Evolutionary conservation across 2,888 invertebrate genomes (phyloP).

Genomic region (Vesta saturnalis): DNA sequence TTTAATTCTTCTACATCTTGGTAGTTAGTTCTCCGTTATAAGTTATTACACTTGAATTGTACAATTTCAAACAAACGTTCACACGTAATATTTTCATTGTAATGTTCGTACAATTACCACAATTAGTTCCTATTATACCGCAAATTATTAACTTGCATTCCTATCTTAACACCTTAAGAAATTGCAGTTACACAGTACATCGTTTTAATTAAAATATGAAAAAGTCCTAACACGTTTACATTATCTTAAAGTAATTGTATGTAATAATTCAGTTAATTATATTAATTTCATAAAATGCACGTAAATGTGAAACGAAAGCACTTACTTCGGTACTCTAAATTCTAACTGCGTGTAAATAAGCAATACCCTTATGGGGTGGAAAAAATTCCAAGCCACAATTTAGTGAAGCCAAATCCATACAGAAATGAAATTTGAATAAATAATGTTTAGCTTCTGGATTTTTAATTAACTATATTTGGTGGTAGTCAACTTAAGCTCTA

Average conservation of each 20-base stretch:
- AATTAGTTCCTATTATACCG: constrained; percentile 20
- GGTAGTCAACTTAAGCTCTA: constrained; percentile 41
- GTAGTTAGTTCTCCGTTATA: too few species aligned
- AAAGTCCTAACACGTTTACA: background rate
- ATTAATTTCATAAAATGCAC: constrained; percentile 6
- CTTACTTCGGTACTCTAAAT: too few species aligned
- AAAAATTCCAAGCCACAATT: too few species aligned
- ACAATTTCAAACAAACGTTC: constrained; percentile 20
- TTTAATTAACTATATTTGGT: constrained; percentile 40
- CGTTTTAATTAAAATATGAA: constrained; percentile 15
- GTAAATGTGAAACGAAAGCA: background rate
- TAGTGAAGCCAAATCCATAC: constrained; percentile 27
- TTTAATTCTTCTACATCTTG: too few species aligned
- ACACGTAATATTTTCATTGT: constrained; percentile 28
- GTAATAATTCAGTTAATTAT: background rate
- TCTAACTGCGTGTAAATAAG: too few species aligned
- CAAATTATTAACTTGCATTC: constrained; percentile 20
- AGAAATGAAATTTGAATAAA: constrained; percentile 40
- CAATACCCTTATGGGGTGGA: too few species aligned
- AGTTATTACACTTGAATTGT: constrained; percentile 20
- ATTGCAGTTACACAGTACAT: constrained; percentile 8
- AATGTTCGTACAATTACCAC: constrained; percentile 20
- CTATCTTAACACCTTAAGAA: constrained; percentile 2
- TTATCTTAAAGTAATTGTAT: constrained; percentile 1
- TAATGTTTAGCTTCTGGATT: constrained; percentile 41